Conservation (phyloP, 2,113 vertebrate species). For the Pampusana beccarii region DNA sequence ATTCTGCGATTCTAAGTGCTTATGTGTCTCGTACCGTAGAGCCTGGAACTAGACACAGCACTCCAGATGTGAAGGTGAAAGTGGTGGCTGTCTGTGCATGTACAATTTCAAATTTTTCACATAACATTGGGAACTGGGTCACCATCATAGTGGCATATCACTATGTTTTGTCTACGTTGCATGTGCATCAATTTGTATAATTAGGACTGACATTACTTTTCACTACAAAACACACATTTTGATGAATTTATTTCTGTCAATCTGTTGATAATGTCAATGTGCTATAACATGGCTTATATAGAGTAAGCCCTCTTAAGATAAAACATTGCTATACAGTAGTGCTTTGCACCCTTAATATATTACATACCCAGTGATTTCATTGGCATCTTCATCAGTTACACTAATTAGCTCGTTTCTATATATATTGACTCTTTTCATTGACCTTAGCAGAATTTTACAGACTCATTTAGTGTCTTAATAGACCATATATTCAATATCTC, state of each 20-base stretch:
- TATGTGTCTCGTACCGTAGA: not conserved
- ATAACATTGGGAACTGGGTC: not conserved
- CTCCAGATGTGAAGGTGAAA: not conserved
- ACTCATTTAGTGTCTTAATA: constrained; percentile 12
- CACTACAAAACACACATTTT: not conserved
- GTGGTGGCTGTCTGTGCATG: not conserved
- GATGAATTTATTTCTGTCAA: not conserved
- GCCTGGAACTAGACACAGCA: not conserved
- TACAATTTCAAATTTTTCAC: not conserved
- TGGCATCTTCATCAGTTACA: not conserved
- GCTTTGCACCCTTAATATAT: not conserved
- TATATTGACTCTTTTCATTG: not conserved
- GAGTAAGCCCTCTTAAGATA: not conserved
- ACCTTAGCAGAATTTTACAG: constrained; percentile 19
- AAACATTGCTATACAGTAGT: not conserved
- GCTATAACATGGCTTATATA: not conserved
- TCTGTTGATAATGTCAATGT: not conserved
- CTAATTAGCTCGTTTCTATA: constrained; percentile 9
- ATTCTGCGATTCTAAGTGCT: too few relatives aligned
- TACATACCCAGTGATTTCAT: not conserved
- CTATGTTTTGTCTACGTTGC: not conserved
- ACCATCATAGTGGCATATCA: not conserved
- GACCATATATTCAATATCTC: constrained; percentile 2
- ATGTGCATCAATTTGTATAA: not conserved
- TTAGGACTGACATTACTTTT: not conserved